Evolutionary conservation across 2,797 vertebrate genomes (phyloP).

Genomic region (Atherinosoma microstoma): DNA sequence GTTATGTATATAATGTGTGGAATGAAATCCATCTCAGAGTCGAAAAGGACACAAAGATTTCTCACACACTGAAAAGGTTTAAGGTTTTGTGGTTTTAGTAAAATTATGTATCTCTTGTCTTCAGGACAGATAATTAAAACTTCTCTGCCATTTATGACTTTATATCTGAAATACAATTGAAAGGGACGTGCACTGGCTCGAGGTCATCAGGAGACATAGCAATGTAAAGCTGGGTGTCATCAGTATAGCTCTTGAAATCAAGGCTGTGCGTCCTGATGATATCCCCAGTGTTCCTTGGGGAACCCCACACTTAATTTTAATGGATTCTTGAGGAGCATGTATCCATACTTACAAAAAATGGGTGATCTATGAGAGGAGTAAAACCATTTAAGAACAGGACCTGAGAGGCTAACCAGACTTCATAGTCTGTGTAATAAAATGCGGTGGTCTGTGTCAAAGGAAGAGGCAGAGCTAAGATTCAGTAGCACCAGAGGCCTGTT

Average conservation of each 20-base stretch:
- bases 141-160: background rate
- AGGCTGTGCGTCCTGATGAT: too few species aligned
- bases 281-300: too few species aligned
- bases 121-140: background rate
- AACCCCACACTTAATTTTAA: background rate
- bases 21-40: background rate
- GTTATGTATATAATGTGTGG: background rate
- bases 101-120: background rate
- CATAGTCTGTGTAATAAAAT: background rate
- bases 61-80: background rate
- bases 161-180: too few species aligned
- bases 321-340: background rate
- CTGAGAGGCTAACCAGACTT: background rate
- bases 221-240: too few species aligned
- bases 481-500: too few species aligned
- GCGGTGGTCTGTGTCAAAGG: background rate
- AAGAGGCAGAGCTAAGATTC: too few species aligned
- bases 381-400: background rate
- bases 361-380: background rate
- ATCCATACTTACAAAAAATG: background rate
- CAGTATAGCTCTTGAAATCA: too few species aligned
- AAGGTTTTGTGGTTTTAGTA: background rate
- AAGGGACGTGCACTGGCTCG: too few species aligned
- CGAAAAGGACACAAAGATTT: background rate
- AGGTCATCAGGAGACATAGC: too few species aligned